phyloP scores from a whole-genome alignment of 1,140 invertebrate species.

The Drosophila pseudoobscura region DNA sequence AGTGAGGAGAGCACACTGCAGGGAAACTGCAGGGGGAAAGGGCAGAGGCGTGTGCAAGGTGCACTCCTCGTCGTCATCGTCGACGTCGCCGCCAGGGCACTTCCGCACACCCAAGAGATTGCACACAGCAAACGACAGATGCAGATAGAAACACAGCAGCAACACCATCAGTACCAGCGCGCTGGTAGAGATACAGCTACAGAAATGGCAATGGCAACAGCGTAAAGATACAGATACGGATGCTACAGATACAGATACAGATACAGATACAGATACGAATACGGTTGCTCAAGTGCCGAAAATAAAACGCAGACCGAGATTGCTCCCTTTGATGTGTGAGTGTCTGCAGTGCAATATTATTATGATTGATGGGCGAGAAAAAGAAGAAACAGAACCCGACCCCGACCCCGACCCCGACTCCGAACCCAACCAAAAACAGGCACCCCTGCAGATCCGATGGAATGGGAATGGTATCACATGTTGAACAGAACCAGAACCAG shows the following conservation, averaged over 20 bases:
- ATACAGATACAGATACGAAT: conserved; percentile 26
- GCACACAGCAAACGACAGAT: conserved; percentile 15
- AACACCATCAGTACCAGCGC: conserved; percentile 12
- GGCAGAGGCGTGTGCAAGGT: conserved; percentile 13
- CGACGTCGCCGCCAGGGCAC: conserved; percentile 27
- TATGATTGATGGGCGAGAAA: conserved; percentile 68
- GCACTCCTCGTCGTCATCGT: conserved; percentile 4
- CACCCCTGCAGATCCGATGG: conserved; percentile 10
- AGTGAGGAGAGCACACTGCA: conserved; percentile 42
- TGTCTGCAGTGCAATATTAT: conserved; percentile 48
- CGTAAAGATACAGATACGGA: conserved; percentile 33
- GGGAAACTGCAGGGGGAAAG: conserved; percentile 34
- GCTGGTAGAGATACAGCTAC: conserved; percentile 1
- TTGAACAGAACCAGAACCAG: conserved; percentile 37
- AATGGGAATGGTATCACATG: conserved; percentile 26
- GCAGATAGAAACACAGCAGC: conserved; percentile 17
- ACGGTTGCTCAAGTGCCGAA: conserved; percentile 61
- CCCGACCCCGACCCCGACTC: conserved; percentile 1
- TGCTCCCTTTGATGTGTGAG: conserved; percentile 54
- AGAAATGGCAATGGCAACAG: conserved; percentile 15
- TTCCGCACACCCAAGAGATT: conserved; percentile 46
- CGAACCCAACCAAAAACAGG: conserved; percentile 3
- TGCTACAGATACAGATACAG: background rate
- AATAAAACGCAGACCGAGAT: conserved; percentile 64
- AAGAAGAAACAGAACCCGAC: conserved; percentile 36